Percentiles rank a stretch among this genome's conserved stretches.
These are phyloP conservation scores for Bagarius yarrelli DNA, from an alignment of 2,113 vertebrate genomes.

Conservation along the genomic window DNA sequence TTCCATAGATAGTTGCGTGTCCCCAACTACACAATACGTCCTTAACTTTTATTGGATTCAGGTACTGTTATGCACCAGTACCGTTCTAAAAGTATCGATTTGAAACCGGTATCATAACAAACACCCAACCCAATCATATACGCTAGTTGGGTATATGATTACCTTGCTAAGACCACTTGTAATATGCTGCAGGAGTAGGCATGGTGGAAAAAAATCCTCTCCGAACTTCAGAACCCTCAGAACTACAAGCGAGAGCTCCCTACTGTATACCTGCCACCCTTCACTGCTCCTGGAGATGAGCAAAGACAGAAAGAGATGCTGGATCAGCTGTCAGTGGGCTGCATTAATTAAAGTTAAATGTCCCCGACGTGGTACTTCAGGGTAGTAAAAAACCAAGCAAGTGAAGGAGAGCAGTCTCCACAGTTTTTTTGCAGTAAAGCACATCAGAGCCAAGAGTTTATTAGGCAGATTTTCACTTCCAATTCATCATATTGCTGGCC, in stretches of 20 bases:
- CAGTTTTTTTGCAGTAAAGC: slow-evolving; percentile 9
- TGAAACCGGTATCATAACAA: too few relatives aligned
- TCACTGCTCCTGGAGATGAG: slow-evolving; percentile 19
- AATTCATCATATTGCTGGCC: slow-evolving; percentile 41
- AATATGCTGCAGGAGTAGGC: neutral
- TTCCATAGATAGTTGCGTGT: too few relatives aligned
- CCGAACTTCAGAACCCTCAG: neutral
- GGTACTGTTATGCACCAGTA: too few relatives aligned
- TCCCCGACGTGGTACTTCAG: slow-evolving; percentile 35
- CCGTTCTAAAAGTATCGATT: too few relatives aligned
- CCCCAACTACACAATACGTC: too few relatives aligned
- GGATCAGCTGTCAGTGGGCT: slow-evolving; percentile 25
- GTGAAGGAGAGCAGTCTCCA: slow-evolving; percentile 35
- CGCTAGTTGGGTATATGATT: slow-evolving; percentile 18
- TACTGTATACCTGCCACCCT: slow-evolving; percentile 20
- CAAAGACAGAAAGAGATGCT: slow-evolving; percentile 30
- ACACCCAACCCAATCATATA: too few relatives aligned
- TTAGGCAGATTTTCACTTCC: slow-evolving; percentile 19
- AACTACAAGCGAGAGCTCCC: neutral
- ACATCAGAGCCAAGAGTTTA: slow-evolving; percentile 34
- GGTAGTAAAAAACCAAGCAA: slow-evolving; percentile 30
- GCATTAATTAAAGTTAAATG: slow-evolving; percentile 40
- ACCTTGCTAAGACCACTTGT: slow-evolving; percentile 18
- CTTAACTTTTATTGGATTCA: too few relatives aligned
- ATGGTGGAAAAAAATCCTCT: slow-evolving; percentile 3